These are phyloP conservation scores for Myanophis thanlyinensis DNA, from an alignment of 2,113 vertebrate species.

Conservation along the genomic window DNA sequence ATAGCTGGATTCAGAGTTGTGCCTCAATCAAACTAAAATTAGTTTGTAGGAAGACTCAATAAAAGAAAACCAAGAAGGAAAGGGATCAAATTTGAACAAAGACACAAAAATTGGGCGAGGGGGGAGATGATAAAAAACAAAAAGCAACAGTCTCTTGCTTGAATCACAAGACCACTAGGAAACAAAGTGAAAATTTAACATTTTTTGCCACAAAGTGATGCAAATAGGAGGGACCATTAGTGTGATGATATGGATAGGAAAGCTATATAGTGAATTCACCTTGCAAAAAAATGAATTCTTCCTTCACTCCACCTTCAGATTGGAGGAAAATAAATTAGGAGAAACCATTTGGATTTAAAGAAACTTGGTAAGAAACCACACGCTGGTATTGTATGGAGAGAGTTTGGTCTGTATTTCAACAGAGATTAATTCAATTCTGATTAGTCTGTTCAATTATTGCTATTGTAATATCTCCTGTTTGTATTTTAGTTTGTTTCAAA, in stretches of 20 bases:
- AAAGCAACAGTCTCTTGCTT: neutral
- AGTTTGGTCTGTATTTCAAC: neutral
- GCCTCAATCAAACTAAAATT: neutral
- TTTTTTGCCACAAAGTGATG: neutral
- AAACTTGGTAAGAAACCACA: neutral
- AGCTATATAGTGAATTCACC: neutral
- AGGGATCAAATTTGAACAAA: neutral
- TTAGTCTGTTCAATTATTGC: neutral
- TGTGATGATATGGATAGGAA: neutral
- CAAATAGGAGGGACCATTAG: neutral
- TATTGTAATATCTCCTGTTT: neutral
- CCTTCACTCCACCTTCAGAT: neutral
- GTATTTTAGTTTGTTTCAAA: neutral
- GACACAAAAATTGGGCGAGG: neutral
- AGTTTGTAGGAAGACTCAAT: neutral
- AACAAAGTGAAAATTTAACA: neutral
- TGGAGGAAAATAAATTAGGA: neutral
- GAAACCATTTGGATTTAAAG: neutral
- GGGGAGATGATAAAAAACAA: neutral
- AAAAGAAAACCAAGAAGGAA: neutral
- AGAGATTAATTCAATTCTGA: neutral
- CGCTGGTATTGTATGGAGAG: neutral
- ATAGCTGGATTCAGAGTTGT: neutral
- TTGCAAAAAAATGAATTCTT: neutral
- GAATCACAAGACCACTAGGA: neutral